Conservation (phyloP, 2,113 vertebrate genomes). For the Diadophis punctatus region DNA sequence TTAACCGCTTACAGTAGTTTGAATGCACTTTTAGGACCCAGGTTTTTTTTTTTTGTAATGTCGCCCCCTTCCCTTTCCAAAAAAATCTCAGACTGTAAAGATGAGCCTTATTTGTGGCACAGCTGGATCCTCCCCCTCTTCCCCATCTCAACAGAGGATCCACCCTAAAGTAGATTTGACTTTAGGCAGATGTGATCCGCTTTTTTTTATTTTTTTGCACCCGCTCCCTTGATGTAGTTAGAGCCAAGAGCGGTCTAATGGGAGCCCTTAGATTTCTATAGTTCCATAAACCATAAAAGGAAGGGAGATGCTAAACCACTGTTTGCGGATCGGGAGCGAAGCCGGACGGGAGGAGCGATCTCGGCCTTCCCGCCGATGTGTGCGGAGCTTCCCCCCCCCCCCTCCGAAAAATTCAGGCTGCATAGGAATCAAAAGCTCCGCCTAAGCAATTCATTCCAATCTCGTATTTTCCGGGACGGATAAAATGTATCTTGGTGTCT, state of each 20-base stretch:
- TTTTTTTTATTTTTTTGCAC: not conserved
- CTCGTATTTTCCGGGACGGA: not conserved
- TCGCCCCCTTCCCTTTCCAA: not conserved
- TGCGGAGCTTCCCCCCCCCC: not conserved
- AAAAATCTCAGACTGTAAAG: not conserved
- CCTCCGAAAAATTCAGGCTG: not conserved
- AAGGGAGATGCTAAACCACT: conserved; percentile 46
- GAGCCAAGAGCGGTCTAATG: conserved; percentile 44
- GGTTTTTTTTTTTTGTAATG: not conserved
- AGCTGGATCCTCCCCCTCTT: not conserved
- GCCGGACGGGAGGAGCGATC: not conserved
- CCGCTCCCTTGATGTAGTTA: conserved; percentile 4
- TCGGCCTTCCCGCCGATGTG: not conserved
- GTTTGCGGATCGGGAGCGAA: conserved; percentile 31
- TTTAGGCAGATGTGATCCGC: not conserved
- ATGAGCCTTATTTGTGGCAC: not conserved
- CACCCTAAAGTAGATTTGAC: not conserved
- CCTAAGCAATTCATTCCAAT: not conserved
- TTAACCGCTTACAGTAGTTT: not conserved
- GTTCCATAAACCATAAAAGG: conserved; percentile 51
- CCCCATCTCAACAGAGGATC: not conserved
- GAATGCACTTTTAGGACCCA: not conserved
- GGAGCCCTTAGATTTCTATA: conserved; percentile 51
- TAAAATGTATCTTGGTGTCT: not conserved
- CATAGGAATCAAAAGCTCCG: not conserved